Percentiles rank a stretch among this genome's conserved stretches.
Conservation (phyloP, 2,888 invertebrate genomes). For the Sialis fuliginosa region DNA sequence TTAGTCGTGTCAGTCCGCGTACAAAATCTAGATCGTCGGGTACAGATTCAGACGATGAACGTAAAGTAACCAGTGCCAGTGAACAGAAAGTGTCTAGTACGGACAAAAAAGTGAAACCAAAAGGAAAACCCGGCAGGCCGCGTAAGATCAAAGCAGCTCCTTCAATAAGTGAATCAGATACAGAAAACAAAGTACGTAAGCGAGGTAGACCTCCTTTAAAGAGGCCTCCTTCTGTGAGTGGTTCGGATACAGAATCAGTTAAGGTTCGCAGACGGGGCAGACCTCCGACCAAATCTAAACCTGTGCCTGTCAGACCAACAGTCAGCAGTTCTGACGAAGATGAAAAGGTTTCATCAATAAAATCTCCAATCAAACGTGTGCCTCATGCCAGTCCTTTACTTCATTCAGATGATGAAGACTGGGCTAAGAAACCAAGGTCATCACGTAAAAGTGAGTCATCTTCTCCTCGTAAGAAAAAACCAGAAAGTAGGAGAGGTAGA, state of each 20-base stretch:
- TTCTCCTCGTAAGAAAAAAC: conserved; percentile 14
- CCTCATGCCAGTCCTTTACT: conserved; percentile 12
- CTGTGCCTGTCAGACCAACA: conserved; percentile 11
- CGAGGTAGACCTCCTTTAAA: conserved; percentile 15
- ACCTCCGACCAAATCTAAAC: conserved; percentile 12
- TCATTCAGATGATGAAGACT: conserved; percentile 12
- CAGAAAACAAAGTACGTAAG: conserved; percentile 14
- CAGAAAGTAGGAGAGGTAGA: conserved; percentile 24
- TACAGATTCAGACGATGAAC: conserved; percentile 21
- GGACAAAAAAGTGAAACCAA: conserved; percentile 10
- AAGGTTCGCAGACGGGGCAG: conserved; percentile 15
- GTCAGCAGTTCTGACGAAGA: conserved; percentile 15
- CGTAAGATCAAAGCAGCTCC: conserved; percentile 21
- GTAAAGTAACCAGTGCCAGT: conserved; percentile 5
- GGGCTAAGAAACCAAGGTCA: conserved; percentile 11
- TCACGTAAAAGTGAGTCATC: conserved; percentile 13
- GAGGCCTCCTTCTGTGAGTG: conserved; percentile 11
- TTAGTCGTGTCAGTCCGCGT: conserved; percentile 20
- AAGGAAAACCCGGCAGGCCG: conserved; percentile 25
- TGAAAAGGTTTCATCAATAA: conserved; percentile 14
- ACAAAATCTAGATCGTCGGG: conserved; percentile 20
- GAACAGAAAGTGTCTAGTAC: conserved; percentile 1
- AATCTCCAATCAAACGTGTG: conserved; percentile 15
- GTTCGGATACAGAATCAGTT: conserved; percentile 7
- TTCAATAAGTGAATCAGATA: conserved; percentile 10